Conservation (phyloP, 2,797 vertebrate species). For the Gallinago solitaria region DNA sequence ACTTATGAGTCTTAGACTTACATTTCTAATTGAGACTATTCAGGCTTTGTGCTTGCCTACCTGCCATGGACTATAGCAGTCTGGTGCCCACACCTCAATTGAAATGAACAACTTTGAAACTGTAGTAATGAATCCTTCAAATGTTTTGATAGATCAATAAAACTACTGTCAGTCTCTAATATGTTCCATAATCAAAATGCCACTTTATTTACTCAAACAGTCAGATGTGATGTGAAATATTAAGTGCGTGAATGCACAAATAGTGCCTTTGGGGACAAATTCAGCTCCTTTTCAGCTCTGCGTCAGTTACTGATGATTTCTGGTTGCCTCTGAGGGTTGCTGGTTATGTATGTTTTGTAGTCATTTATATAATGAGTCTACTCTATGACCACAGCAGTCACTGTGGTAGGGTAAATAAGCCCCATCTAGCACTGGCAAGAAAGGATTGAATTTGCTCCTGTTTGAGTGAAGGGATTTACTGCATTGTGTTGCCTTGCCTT, state of each 20-base stretch:
- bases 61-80: not conserved
- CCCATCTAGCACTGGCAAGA: not conserved
- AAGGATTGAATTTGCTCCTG: not conserved
- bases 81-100: not conserved
- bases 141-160: slow-evolving; percentile 24
- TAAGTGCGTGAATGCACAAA: not conserved
- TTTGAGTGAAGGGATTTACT: not conserved
- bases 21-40: not conserved
- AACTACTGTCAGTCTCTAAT: slow-evolving; percentile 22
- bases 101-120: not conserved
- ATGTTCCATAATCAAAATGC: slow-evolving; percentile 37
- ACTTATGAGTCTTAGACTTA: not conserved
- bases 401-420: not conserved
- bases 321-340: not conserved
- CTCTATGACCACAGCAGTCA: not conserved
- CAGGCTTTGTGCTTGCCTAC: not conserved
- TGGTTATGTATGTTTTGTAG: not conserved
- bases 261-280: not conserved
- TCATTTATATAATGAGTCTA: not conserved
- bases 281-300: not conserved
- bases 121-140: slow-evolving; percentile 47
- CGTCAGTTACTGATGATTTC: slow-evolving; percentile 11
- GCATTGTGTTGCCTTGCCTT: not conserved
- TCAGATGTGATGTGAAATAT: slow-evolving; percentile 41
- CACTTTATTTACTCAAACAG: slow-evolving; percentile 42